phyloP scores from a whole-genome alignment of 2,113 vertebrate species.

The Salvelinus alpinus region DNA sequence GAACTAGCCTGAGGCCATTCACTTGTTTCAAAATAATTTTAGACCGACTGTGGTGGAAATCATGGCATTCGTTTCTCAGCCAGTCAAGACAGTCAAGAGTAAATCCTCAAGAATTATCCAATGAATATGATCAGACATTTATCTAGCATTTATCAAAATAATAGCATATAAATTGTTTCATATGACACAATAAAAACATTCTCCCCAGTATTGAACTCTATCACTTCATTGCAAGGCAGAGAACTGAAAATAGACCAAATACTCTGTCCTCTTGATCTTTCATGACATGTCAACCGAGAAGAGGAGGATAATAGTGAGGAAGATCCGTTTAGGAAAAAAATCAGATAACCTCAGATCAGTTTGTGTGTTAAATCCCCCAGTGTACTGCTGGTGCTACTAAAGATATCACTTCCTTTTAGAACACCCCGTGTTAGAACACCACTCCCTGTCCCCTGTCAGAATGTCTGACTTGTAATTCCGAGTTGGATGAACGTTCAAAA shows the following conservation, averaged over 20 bases:
- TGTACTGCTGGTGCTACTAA: neutral
- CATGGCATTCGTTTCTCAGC: neutral
- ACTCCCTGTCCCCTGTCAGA: neutral
- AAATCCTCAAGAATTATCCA: neutral
- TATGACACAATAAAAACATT: neutral
- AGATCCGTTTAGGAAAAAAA: neutral
- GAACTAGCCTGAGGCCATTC: too few relatives aligned
- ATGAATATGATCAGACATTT: too few relatives aligned
- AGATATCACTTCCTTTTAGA: neutral
- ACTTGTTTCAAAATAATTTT: too few relatives aligned
- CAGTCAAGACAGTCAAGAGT: neutral
- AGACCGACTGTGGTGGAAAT: too few relatives aligned
- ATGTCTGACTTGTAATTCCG: too few relatives aligned
- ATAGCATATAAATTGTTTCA: neutral
- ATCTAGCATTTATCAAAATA: too few relatives aligned
- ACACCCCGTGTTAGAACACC: neutral
- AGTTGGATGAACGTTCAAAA: neutral
- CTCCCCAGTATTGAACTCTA: neutral
- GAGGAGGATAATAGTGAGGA: neutral
- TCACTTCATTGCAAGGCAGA: neutral
- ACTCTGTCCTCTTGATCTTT: neutral
- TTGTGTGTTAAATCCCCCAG: neutral
- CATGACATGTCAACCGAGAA: neutral
- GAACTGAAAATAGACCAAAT: conserved; percentile 1
- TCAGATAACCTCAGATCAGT: neutral